Percentiles rank a stretch among this genome's conserved stretches.
phyloP scores from a whole-genome alignment of 2,888 invertebrate species.

The Lumbricus terrestris region DNA sequence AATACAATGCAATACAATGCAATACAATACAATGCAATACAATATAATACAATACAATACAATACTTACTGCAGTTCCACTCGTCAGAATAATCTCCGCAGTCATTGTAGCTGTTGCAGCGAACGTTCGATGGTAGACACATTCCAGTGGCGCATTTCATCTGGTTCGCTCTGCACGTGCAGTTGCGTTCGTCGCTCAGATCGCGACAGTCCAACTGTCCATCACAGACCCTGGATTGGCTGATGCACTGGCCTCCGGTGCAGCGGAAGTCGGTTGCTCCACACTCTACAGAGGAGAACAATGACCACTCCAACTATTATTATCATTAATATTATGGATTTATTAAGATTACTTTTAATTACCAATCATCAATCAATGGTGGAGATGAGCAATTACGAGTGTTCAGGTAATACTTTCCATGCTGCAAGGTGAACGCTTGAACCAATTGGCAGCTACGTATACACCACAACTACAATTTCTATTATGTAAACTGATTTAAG shows the following conservation, averaged over 20 bases:
- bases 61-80: constrained; percentile 26
- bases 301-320: not conserved
- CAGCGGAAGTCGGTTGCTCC: constrained; percentile 6
- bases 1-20: no score
- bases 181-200: constrained; percentile 28
- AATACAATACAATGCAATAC: no score
- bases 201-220: constrained; percentile 30
- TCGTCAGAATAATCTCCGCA: constrained; percentile 28
- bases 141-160: constrained; percentile 26
- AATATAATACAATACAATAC: no score
- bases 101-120: constrained; percentile 24
- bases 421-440: not conserved
- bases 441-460: not conserved
- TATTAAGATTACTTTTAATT: no score
- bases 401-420: not conserved
- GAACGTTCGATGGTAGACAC: constrained; percentile 5
- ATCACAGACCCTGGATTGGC: constrained; percentile 21
- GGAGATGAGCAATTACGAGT: no score
- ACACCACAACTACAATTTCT: not conserved
- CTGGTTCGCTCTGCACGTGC: constrained; percentile 19
- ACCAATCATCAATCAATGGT: no score
- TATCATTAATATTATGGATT: no score
- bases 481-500: not conserved
- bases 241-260: constrained; percentile 20
- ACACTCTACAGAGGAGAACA: not conserved